Base-by-base conservation (phyloP, 2,797 vertebrate genomes). In the Enteromius mattozi region DNA sequence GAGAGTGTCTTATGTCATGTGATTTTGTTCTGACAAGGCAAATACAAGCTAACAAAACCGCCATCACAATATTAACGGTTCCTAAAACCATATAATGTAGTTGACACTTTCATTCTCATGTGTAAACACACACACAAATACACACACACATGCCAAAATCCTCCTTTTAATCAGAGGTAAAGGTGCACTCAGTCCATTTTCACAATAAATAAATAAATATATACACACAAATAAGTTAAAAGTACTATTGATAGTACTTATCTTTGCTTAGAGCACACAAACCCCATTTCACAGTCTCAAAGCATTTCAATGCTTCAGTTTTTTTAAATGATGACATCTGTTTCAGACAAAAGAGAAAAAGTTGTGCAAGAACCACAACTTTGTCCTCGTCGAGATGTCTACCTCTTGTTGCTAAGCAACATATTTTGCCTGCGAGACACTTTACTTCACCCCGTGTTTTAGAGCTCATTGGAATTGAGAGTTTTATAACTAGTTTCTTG, bases 331-430 rank as follows among this genome's bases (percentile, higher is more conserved):
- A 70, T 14, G 40, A 16, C 27, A 80, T 30, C 56, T 42, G 54
- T 75, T 74, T 54, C 14, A 61, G 70, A 49, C 49, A n/a, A 24
- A 72, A 56, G 21, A 80, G 2, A 27, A 61, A 81, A 85, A 81
- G 65, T 81, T 85, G 70, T 40, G 27, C 17, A 47, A 81, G 35
- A 59, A 68, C 3, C 61, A 54, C 12, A 81, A 85, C 66, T 86
- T 86, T 78, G n/a, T 59, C 54, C 65, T 68, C 21, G 77, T 47
- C 16, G 21, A 81, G 30, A 85, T 35, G 54, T 71, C 80, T 70
- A 69, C 68, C 68, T 84, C 69, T 74, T 86, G 87, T 88, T 88
- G 85, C 87, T 76, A 79, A 82, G 87, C 82, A 85, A 88, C 85
- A 54, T 19, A 78, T 79, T 82, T 79, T 19, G 30, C 63, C 61